phyloP scores from a whole-genome alignment of 1,140 invertebrate genomes.

The Drosophila lacteicornis region DNA sequence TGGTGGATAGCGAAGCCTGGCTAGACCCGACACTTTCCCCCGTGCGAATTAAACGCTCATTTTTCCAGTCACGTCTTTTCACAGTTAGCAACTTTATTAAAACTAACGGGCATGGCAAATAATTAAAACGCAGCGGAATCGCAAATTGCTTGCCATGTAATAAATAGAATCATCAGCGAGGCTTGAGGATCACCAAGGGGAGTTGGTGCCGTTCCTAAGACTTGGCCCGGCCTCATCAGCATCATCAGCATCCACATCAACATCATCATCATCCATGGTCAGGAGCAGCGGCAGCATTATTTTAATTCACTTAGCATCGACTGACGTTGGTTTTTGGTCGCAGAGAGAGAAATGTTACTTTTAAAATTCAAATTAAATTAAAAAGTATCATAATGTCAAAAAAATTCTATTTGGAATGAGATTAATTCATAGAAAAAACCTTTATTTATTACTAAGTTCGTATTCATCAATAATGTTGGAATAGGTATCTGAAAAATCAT shows the following conservation, averaged over 20 bases:
- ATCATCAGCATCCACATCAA: slow-evolving; percentile 31
- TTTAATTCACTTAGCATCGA: slow-evolving; percentile 79
- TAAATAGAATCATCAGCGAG: slow-evolving; percentile 79
- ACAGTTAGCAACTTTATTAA: slow-evolving; percentile 83
- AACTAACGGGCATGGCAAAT: slow-evolving; percentile 79
- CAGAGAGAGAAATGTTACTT: slow-evolving; percentile 5
- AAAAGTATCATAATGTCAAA: too few relatives aligned
- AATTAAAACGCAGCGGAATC: slow-evolving; percentile 77
- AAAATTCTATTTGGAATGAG: too few relatives aligned
- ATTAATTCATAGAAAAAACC: neutral
- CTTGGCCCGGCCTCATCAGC: slow-evolving; percentile 38
- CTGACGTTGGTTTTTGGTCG: slow-evolving; percentile 58
- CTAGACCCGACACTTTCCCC: slow-evolving; percentile 71
- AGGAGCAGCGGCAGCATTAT: slow-evolving; percentile 59
- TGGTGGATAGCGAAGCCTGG: slow-evolving; percentile 1
- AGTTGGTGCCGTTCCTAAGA: slow-evolving; percentile 7
- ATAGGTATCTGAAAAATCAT: too few relatives aligned
- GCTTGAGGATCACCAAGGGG: slow-evolving; percentile 19
- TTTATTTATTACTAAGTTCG: neutral
- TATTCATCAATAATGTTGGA: too few relatives aligned
- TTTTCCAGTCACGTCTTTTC: slow-evolving; percentile 79
- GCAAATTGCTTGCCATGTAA: slow-evolving; percentile 78
- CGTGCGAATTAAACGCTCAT: slow-evolving; percentile 73
- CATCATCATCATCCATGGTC: slow-evolving; percentile 23
- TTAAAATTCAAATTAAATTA: too few relatives aligned